phyloP scores from a whole-genome alignment of 2,797 vertebrate species.

The Enoplosus armatus region DNA sequence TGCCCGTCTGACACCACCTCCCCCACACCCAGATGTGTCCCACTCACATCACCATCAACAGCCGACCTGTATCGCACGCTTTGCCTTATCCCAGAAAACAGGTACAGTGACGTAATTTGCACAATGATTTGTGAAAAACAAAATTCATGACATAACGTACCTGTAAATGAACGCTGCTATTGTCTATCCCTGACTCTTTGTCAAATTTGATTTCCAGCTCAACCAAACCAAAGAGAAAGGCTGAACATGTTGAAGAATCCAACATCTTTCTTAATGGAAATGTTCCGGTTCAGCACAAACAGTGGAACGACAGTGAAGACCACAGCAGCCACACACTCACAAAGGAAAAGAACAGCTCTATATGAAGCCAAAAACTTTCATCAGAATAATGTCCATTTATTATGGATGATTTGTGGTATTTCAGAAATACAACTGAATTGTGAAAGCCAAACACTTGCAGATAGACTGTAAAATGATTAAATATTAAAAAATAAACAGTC shows the following conservation, averaged over 20 bases:
- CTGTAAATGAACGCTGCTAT: neutral
- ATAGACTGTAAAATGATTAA: constrained; percentile 5
- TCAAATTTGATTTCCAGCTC: constrained; percentile 61
- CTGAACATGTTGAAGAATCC: constrained; percentile 42
- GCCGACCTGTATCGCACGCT: constrained; percentile 48
- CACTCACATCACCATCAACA: constrained; percentile 44
- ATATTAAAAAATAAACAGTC: constrained; percentile 21
- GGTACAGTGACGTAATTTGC: constrained; percentile 54
- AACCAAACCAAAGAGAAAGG: constrained; percentile 67
- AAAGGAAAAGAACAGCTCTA: constrained; percentile 55
- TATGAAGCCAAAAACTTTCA: constrained; percentile 39
- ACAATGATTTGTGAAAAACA: neutral
- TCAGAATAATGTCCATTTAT: neutral
- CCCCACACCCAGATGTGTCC: constrained; percentile 32
- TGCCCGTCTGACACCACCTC: constrained; percentile 36
- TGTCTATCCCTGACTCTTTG: neutral
- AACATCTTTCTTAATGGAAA: constrained; percentile 30
- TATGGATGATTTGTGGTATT: constrained; percentile 15
- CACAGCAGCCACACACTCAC: constrained; percentile 31
- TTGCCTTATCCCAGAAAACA: constrained; percentile 61
- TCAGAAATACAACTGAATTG: constrained; percentile 20
- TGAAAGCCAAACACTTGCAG: constrained; percentile 42
- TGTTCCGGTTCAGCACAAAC: constrained; percentile 27
- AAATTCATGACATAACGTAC: neutral
- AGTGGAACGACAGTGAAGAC: constrained; percentile 47